Conservation (phyloP, 2,888 invertebrate species). For the Aspidiotus destructor region DNA sequence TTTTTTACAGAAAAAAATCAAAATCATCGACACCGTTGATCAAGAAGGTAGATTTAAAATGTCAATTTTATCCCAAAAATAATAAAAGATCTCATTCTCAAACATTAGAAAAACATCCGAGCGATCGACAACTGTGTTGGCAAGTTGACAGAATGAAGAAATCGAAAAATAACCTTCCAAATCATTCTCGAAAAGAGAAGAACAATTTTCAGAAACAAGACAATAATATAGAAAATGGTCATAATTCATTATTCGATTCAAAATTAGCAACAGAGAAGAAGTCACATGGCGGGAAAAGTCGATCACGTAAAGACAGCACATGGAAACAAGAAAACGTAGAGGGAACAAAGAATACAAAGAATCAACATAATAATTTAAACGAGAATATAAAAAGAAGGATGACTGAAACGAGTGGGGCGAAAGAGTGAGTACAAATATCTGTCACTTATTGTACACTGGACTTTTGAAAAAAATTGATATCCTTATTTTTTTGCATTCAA, state of each 20-base stretch:
- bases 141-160: constrained; percentile 25
- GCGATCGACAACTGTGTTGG: constrained; percentile 23
- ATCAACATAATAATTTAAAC: constrained; percentile 15
- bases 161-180: neutral
- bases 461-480: neutral
- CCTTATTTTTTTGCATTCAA: neutral
- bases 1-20: too few species aligned
- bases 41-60: too few species aligned
- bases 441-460: too few species aligned
- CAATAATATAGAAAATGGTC: neutral
- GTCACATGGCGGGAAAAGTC: neutral
- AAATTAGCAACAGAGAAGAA: too few species aligned
- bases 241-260: neutral
- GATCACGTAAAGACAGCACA: neutral
- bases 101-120: neutral
- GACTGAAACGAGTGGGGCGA: neutral
- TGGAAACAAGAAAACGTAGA: neutral
- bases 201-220: constrained; percentile 1
- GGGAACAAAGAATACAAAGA: constrained; percentile 11
- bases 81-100: neutral
- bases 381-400: constrained; percentile 1
- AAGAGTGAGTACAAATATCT: neutral
- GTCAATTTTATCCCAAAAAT: neutral
- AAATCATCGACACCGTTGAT: too few species aligned
- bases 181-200: neutral